phyloP scores from a whole-genome alignment of 30 jellyfish, hydroid and myxozoan species.

The Aurelia sp. region DNA sequence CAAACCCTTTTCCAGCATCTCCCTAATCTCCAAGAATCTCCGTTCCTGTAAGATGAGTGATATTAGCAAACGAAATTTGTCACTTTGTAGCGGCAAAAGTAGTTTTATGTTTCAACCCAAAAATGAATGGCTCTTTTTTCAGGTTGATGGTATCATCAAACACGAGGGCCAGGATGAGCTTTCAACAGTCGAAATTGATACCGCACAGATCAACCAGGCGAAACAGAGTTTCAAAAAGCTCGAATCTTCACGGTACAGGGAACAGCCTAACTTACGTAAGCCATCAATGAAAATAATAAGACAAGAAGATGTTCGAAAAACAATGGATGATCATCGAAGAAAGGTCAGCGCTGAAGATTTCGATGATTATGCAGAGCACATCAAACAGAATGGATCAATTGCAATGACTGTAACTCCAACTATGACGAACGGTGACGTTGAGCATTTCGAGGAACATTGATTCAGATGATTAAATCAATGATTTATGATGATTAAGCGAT shows the following conservation, averaged over 20 bases:
- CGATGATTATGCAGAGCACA: conserved; percentile 53
- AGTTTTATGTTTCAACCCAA: no score
- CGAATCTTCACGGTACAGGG: conserved; percentile 10
- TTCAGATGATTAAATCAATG: no score
- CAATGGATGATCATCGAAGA: conserved; percentile 61
- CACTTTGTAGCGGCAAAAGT: no score
- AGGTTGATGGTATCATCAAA: conserved; percentile 52
- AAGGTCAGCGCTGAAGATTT: conserved; percentile 68
- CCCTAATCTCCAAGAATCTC: no score
- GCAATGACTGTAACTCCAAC: neutral
- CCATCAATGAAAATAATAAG: conserved; percentile 63
- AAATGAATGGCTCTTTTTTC: neutral
- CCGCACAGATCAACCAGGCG: conserved; percentile 58
- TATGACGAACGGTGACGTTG: conserved; percentile 14
- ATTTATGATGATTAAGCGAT: no score
- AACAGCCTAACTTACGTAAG: neutral
- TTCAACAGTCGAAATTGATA: conserved; percentile 41
- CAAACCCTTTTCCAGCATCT: no score
- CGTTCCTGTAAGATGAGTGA: no score
- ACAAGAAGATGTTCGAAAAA: conserved; percentile 59
- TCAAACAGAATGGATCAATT: conserved; percentile 21
- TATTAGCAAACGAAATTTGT: no score
- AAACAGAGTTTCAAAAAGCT: conserved; percentile 24
- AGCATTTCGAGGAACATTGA: neutral
- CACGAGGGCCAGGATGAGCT: conserved; percentile 69